Conservation (phyloP, 2,888 invertebrate species). For the Ptychoptera albimana region DNA sequence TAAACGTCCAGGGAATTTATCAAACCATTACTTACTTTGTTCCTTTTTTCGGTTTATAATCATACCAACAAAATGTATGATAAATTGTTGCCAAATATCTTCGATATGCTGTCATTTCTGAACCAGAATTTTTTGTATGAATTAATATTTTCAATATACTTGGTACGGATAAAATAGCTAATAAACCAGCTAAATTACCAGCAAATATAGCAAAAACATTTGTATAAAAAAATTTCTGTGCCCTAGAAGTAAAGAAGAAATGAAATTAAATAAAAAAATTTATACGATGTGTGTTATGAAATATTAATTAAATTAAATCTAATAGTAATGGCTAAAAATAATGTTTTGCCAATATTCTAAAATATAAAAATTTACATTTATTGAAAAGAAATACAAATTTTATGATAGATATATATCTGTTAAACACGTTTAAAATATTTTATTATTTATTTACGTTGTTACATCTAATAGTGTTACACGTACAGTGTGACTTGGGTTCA, state of each 20-base stretch:
- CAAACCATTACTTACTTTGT: conserved; percentile 33
- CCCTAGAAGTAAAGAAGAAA: conserved; percentile 34
- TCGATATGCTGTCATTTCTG: conserved; percentile 46
- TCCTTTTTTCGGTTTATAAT: conserved; percentile 44
- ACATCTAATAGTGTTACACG: no score
- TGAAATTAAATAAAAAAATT: neutral
- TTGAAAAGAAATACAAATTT: no score
- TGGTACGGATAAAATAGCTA: conserved; percentile 58
- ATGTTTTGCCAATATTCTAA: no score
- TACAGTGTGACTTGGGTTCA: no score
- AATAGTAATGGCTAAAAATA: no score
- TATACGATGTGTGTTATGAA: neutral
- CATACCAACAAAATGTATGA: conserved; percentile 67
- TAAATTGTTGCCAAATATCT: conserved; percentile 65
- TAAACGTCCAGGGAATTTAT: no score
- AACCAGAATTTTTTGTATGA: conserved; percentile 53
- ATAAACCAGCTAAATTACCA: conserved; percentile 59
- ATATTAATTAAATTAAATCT: no score
- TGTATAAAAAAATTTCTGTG: conserved; percentile 52
- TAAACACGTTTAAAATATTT: no score
- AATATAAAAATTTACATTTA: no score
- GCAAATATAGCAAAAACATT: conserved; percentile 53
- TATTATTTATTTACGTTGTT: no score
- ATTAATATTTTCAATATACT: conserved; percentile 55
- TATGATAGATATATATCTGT: no score